These are phyloP conservation scores for Pristionchus fissidentatus DNA, from an alignment of 2,888 invertebrate species.

Conservation along the genomic window DNA sequence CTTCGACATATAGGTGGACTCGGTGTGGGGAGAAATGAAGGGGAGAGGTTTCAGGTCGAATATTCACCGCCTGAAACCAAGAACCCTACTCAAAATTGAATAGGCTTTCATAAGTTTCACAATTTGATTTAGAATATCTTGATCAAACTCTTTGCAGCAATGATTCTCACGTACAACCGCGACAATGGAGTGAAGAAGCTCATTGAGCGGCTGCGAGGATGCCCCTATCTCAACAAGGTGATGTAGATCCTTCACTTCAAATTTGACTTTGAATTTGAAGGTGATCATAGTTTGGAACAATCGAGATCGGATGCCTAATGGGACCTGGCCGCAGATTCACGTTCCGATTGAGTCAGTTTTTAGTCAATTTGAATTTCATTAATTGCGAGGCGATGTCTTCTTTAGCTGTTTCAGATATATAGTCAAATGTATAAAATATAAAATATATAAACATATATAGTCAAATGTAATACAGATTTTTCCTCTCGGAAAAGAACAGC, in stretches of 20 bases:
- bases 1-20: too few species aligned
- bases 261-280: not conserved
- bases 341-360: not conserved
- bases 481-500: not conserved
- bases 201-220: conserved; percentile 87
- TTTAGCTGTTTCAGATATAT: too few species aligned
- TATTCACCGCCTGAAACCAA: too few species aligned
- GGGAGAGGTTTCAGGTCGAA: too few species aligned
- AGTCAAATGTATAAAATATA: too few species aligned
- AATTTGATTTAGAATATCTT: too few species aligned
- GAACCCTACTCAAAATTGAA: too few species aligned
- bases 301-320: not conserved
- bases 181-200: conserved; percentile 91
- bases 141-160: conserved; percentile 82
- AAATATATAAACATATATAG: not conserved
- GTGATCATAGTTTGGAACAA: conserved; percentile 18
- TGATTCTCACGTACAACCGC: conserved; percentile 94
- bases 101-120: too few species aligned
- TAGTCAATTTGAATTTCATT: too few species aligned
- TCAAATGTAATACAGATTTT: not conserved
- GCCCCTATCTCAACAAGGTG: conserved; percentile 96
- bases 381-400: too few species aligned
- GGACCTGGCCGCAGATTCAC: conserved; percentile 17
- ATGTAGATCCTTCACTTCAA: not conserved
- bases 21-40: too few species aligned